Percentiles rank a stretch among this genome's conserved stretches.
These are phyloP conservation scores for Tamias sibiricus DNA, from an alignment of 2,113 vertebrate genomes.

Conservation along the genomic window DNA sequence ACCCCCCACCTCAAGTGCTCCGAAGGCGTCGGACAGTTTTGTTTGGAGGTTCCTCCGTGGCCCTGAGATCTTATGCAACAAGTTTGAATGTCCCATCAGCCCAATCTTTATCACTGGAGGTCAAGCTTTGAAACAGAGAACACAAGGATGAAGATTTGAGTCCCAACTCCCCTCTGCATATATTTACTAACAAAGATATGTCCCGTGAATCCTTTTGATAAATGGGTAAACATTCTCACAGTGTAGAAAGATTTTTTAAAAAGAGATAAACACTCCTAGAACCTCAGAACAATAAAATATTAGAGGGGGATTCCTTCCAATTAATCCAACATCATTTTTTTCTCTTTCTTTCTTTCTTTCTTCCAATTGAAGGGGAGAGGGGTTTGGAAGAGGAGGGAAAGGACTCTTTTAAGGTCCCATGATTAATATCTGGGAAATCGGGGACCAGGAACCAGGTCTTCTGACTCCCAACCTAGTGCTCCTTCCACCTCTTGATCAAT, in stretches of 20 bases:
- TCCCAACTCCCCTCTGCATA: neutral
- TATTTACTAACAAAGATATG: conserved; percentile 24
- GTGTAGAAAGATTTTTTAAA: neutral
- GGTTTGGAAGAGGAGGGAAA: neutral
- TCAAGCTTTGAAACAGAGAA: conserved; percentile 17
- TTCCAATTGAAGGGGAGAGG: neutral
- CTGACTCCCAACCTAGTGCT: conserved; percentile 62
- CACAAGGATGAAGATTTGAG: neutral
- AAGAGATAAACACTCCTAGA: conserved; percentile 30
- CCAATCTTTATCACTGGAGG: neutral
- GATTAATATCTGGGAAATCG: conserved; percentile 27
- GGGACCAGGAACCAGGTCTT: conserved; percentile 46
- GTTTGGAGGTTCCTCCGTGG: neutral
- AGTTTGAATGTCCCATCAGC: neutral
- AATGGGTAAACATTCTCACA: neutral
- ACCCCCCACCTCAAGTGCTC: neutral
- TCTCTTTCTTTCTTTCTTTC: neutral
- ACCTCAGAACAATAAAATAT: conserved; percentile 52
- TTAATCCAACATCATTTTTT: neutral
- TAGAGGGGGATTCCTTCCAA: neutral
- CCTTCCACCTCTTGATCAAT: conserved; percentile 85
- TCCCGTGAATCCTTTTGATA: neutral
- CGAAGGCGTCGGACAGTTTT: neutral
- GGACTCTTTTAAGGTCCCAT: neutral
- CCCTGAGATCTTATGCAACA: neutral